Evolutionary conservation across 2,888 invertebrate genomes (phyloP).

Genomic region (Noctua pronuba): DNA sequence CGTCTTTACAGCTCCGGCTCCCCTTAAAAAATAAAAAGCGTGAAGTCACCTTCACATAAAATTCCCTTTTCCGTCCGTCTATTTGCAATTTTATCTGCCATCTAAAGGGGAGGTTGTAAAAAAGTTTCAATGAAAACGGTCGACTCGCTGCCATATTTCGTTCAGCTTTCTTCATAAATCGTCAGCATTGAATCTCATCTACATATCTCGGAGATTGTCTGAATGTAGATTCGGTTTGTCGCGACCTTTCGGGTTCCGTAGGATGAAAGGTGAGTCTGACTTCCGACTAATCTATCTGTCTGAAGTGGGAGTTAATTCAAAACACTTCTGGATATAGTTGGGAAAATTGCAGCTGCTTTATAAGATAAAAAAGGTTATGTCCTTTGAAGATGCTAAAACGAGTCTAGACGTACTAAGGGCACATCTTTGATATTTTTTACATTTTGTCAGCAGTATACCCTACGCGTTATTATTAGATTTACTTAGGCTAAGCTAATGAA

Average conservation of each 20-base stretch:
- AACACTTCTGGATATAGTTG: constrained; percentile 20
- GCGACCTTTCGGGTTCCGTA: constrained; percentile 60
- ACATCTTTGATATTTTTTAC: neutral
- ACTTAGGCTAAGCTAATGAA: constrained; percentile 31
- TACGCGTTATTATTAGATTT: constrained; percentile 16
- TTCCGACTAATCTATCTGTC: constrained; percentile 56
- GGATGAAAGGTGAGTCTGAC: constrained; percentile 58
- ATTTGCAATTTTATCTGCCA: constrained; percentile 87
- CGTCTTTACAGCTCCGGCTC: constrained; percentile 66
- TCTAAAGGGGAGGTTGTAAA: constrained; percentile 83
- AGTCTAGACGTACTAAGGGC: constrained; percentile 20
- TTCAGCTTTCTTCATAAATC: constrained; percentile 87
- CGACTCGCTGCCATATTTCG: constrained; percentile 84
- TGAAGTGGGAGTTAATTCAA: constrained; percentile 49
- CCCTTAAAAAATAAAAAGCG: constrained; percentile 73
- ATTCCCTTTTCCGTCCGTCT: constrained; percentile 80
- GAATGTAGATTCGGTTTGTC: constrained; percentile 69
- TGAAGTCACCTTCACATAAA: constrained; percentile 83
- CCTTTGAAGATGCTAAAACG: constrained; percentile 3
- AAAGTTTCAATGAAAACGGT: constrained; percentile 87
- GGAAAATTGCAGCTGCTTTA: constrained; percentile 14
- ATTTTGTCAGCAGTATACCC: neutral
- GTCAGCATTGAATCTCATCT: constrained; percentile 84
- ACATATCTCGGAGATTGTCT: constrained; percentile 82
- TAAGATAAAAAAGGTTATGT: neutral